phyloP scores from a whole-genome alignment of 92 coral and sea anemone genomes.

The Umimayanthus chanpuru region DNA sequence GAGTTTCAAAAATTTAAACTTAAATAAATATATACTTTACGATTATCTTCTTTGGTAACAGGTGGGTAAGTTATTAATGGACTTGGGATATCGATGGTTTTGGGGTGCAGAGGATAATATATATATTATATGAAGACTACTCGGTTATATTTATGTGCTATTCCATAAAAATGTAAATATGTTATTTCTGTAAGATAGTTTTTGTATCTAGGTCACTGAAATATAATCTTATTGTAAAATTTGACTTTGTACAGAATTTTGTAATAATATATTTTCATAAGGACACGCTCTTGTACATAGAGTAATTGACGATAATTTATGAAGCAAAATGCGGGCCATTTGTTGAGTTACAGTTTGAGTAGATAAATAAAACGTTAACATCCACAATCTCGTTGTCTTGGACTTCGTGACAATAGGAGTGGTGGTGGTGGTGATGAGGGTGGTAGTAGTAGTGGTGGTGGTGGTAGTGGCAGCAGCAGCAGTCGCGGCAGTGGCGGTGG shows the following conservation, averaged over 20 bases:
- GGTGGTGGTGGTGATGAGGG: no score
- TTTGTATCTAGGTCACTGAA: constrained; percentile 10
- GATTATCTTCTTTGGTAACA: no score
- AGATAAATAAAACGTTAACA: constrained; percentile 15
- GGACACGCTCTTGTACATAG: constrained; percentile 26
- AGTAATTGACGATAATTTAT: constrained; percentile 38
- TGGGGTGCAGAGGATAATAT: constrained; percentile 24
- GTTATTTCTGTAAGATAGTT: constrained; percentile 34
- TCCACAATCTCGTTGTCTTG: neutral
- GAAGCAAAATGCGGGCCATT: constrained; percentile 40
- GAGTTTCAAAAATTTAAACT: neutral
- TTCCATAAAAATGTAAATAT: constrained; percentile 6
- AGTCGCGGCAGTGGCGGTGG: no score
- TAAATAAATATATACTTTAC: no score
- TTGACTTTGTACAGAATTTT: constrained; percentile 39
- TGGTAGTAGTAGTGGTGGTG: no score
- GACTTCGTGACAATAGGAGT: no score
- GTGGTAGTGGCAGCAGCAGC: no score
- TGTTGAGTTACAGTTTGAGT: constrained; percentile 38
- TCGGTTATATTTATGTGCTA: constrained; percentile 28
- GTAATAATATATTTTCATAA: constrained; percentile 40
- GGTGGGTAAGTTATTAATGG: constrained; percentile 2
- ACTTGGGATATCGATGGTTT: neutral
- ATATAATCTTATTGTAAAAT: constrained; percentile 16
- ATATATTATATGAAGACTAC: neutral